Evolutionary conservation across 2,113 vertebrate species (phyloP), one percentile per base, ranked within the genome.

Genomic region (Brevimyrus niger): DNA sequence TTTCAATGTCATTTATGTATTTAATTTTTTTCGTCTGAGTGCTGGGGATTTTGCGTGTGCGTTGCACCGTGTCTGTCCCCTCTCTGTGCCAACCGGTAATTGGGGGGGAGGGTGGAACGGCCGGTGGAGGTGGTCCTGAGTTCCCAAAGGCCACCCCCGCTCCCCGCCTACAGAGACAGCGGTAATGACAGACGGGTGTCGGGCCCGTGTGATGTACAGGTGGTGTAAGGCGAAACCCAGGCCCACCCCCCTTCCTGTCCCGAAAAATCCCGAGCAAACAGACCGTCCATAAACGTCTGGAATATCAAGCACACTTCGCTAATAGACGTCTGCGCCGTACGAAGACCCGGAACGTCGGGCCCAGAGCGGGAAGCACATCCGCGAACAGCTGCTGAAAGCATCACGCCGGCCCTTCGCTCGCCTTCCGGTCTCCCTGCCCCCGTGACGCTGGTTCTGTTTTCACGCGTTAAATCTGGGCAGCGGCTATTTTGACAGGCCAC

Each of bases 251-350:
- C 27, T 84, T 84, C 90, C 90, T 88, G 23, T 80, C 88, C 88
- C 35, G 44, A 84, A 84, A 87, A 69, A 89, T 87, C 89, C 89
- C 76, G 88, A 82, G 69, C 86, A 90, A 17, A 35, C 90, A 91
- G 90, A 91, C 91, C 82, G 35, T 91, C 91, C 88, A 91, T 91
- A 92, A 92, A 91, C 85, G 92, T 93, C 93, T 92, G 89, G 90
- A 91, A 91, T 91, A 92, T 93, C 93, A 93, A 91, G 88, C 93
- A 92, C 93, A 91, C 93, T 90, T 88, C 73, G 55, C 91, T 92
- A 92, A 93, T 92, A 91, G 91, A 92, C 92, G 88, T 61, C 88
- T 92, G 90, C 42, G 88, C 92, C 76, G 90, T 89, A 87, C 88
- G 46, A 87, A 88, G 90, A 91, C 88, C 53, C n/a, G 3, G 91